Base-by-base conservation (phyloP, 2,113 vertebrate species). In the Solea solea region DNA sequence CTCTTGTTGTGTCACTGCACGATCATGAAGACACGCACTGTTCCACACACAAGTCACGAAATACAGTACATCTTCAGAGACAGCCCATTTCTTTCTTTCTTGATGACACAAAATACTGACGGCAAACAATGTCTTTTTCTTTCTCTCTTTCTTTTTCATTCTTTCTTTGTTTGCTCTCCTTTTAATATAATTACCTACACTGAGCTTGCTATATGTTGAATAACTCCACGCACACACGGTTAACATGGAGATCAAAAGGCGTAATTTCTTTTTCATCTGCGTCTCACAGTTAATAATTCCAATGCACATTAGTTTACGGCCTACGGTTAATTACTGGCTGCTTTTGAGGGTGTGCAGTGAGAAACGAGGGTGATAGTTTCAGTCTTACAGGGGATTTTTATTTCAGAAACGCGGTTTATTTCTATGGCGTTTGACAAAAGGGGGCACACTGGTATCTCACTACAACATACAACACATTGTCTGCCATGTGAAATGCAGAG, bases 401-500 rank as follows among this genome's bases (percentile, higher is more conserved):
- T 21, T 21, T 21, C 21, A 21, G n/a, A 21, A 21, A 21, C 21
- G 21, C 21, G 21, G 34, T 34, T 34, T 34, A 3, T 34, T 34
- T 34, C 34, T 2, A 34, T 25, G 8, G 13, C 40, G 62, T 67
- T 12, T 8, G 57, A 54, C 8, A 14, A 49, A 66, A 2, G 45
- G 34, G 12, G 34, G 12, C 21, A 28, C 44, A 16, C 60, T 44
- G 59, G 27, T 46, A 71, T 56, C 79, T 80, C 21, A 64, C 56
- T 8, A 48, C 71, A 25, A 60, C 70, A 66, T 72, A 65, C 80
- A 80, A 73, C 76, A 76, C 81, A 57, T 75, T 79, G 82, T 80
- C 66, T 86, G 82, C 68, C 74, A 57, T 78, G 76, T 69, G 82
- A 88, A 86, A 73, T 81, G 77, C 68, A 88, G 82, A 88, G 78